These are phyloP conservation scores for Drosophila hydei DNA, from an alignment of 1,140 invertebrate species.

Conservation along the genomic window DNA sequence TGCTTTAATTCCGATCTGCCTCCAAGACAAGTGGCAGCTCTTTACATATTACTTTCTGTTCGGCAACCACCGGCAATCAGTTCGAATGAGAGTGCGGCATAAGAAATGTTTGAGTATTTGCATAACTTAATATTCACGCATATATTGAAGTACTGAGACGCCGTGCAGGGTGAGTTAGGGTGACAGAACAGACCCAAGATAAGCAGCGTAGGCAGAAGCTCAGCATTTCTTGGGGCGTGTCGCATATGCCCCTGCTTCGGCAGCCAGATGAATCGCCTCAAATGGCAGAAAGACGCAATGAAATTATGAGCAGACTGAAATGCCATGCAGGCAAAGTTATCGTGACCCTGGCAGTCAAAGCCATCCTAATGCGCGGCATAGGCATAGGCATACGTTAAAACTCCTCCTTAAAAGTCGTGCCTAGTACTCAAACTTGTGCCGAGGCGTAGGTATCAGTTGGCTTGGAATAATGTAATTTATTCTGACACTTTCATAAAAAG, in stretches of 20 bases:
- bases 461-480: conserved; percentile 76
- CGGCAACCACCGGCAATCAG: conserved; percentile 31
- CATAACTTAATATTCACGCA: background rate
- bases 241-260: conserved; percentile 6
- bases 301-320: conserved; percentile 6
- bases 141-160: background rate
- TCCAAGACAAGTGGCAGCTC: too few species aligned
- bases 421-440: conserved; percentile 6
- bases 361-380: conserved; percentile 8
- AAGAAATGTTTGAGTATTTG: background rate
- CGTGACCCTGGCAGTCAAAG: conserved; percentile 56
- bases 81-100: conserved; percentile 29
- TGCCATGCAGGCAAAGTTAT: background rate
- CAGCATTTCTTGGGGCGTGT: too few species aligned
- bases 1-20: conserved; percentile 54
- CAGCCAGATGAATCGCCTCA: conserved; percentile 42
- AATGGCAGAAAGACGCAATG: conserved; percentile 40
- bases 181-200: background rate
- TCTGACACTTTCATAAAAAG: conserved; percentile 81
- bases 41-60: too few species aligned
- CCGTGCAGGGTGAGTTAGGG: background rate
- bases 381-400: conserved; percentile 2
- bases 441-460: conserved; percentile 53
- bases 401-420: background rate
- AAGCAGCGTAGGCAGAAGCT: too few species aligned